phyloP scores from a whole-genome alignment of 2,113 vertebrate species.

The Brachyhypopomus gauderio region DNA sequence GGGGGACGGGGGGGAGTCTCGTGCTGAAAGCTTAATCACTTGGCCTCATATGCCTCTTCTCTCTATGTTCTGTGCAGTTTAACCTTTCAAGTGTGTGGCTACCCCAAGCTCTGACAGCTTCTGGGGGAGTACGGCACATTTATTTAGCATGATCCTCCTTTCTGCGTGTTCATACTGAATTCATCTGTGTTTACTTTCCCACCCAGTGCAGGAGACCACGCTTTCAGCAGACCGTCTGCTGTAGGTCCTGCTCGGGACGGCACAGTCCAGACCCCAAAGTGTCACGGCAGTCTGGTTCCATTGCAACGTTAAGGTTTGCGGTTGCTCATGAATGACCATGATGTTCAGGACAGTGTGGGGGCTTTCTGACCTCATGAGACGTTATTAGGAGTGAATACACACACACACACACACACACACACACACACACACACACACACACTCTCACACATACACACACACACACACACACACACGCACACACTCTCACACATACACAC shows the following conservation, averaged over 20 bases:
- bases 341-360: background rate
- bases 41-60: conserved; percentile 73
- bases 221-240: no score
- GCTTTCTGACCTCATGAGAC: background rate
- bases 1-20: conserved; percentile 43
- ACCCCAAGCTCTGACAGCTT: conserved; percentile 53
- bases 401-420: no score
- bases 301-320: background rate
- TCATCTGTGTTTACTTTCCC: conserved; percentile 26
- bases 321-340: background rate
- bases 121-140: conserved; percentile 41
- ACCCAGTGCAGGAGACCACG: background rate
- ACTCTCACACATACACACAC: no score
- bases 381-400: conserved; percentile 35
- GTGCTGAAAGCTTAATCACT: conserved; percentile 83
- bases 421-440: background rate
- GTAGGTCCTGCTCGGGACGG: no score
- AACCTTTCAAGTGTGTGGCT: conserved; percentile 74
- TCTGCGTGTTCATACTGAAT: conserved; percentile 28
- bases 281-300: background rate
- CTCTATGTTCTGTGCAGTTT: conserved; percentile 79
- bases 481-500: no score
- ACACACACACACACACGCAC: no score
- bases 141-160: conserved; percentile 39
- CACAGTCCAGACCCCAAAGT: no score